A percentile compares a stretch with the other conserved stretches of the same genome.
These are phyloP conservation scores for Noctua comes DNA, from an alignment of 2,888 invertebrate species.

Conservation along the genomic window DNA sequence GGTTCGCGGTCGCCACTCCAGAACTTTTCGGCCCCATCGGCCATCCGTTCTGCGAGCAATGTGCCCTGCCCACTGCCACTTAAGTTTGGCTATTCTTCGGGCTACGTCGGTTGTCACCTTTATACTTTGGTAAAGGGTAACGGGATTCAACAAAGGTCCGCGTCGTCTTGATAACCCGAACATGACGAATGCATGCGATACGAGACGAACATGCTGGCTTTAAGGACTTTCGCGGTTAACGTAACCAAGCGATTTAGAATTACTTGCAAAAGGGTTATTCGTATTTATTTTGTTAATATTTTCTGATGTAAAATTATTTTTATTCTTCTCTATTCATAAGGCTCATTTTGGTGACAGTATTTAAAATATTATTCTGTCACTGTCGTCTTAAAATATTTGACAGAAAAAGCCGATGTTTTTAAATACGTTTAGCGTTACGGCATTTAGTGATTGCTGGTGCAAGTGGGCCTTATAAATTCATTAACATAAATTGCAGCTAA, in stretches of 20 bases:
- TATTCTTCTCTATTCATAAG: accelerated
- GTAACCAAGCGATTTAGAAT: not conserved
- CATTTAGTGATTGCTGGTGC: not conserved
- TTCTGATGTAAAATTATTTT: not conserved
- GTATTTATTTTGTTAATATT: not conserved
- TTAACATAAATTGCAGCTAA: not conserved
- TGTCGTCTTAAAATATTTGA: not conserved
- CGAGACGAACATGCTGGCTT: not conserved
- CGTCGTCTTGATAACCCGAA: constrained; percentile 14
- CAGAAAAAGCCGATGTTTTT: not conserved
- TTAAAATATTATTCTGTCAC: not conserved
- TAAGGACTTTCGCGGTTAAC: not conserved
- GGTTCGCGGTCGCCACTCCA: too few relatives aligned
- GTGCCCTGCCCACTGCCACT: too few relatives aligned
- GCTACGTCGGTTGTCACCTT: too few relatives aligned
- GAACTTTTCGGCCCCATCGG: too few relatives aligned
- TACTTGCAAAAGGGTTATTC: not conserved
- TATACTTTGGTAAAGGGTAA: not conserved
- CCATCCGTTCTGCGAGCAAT: too few relatives aligned
- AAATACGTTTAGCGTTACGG: not conserved
- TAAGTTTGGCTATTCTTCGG: too few relatives aligned
- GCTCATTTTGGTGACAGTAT: not conserved
- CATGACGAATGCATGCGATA: constrained; percentile 30
- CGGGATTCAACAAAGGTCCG: constrained; percentile 14
- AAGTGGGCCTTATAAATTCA: not conserved